A percentile compares a stretch with the other conserved stretches of the same genome.
Evolutionary conservation across 2,797 vertebrate species (phyloP).

Genomic region (Oreochromis mossambicus): DNA sequence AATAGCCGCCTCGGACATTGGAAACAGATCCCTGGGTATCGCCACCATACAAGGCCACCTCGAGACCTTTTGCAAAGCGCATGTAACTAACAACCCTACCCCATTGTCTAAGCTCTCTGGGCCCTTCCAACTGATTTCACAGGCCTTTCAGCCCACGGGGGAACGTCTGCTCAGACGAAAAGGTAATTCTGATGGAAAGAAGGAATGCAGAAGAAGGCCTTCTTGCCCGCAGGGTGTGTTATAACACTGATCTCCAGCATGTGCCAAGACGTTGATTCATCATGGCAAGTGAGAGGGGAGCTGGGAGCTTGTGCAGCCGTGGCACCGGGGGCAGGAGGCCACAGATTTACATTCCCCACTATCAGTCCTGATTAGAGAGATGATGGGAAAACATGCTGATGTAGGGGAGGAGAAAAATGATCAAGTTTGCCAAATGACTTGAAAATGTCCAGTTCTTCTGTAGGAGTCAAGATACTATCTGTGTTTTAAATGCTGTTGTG

Average conservation of each 20-base stretch:
- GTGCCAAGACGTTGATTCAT: slow-evolving; percentile 71
- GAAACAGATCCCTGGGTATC: slow-evolving; percentile 72
- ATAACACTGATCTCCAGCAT: slow-evolving; percentile 66
- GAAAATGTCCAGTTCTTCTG: slow-evolving; percentile 14
- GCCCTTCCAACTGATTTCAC: slow-evolving; percentile 73
- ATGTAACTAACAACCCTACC: slow-evolving; percentile 67
- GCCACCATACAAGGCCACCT: slow-evolving; percentile 64
- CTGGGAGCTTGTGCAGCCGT: slow-evolving; percentile 32
- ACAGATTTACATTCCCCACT: slow-evolving; percentile 56
- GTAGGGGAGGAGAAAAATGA: slow-evolving; percentile 2
- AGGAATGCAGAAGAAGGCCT: slow-evolving; percentile 67
- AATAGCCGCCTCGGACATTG: slow-evolving; percentile 70
- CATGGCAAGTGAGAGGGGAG: slow-evolving; percentile 38
- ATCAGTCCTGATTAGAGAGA: slow-evolving; percentile 50
- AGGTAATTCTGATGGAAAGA: slow-evolving; percentile 70
- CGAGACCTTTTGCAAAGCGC: slow-evolving; percentile 63
- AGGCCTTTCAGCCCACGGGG: slow-evolving; percentile 66
- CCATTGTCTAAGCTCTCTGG: slow-evolving; percentile 59
- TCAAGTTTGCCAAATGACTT: slow-evolving; percentile 10
- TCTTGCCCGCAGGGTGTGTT: slow-evolving; percentile 61
- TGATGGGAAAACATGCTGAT: slow-evolving; percentile 42
- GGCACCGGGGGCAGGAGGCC: slow-evolving; percentile 40
- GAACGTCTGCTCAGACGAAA: slow-evolving; percentile 56
- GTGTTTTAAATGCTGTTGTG: slow-evolving; percentile 36
- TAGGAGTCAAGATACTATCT: slow-evolving; percentile 14